Conservation (phyloP, 1,140 invertebrate genomes). For the Ostrea denselamellosa region DNA sequence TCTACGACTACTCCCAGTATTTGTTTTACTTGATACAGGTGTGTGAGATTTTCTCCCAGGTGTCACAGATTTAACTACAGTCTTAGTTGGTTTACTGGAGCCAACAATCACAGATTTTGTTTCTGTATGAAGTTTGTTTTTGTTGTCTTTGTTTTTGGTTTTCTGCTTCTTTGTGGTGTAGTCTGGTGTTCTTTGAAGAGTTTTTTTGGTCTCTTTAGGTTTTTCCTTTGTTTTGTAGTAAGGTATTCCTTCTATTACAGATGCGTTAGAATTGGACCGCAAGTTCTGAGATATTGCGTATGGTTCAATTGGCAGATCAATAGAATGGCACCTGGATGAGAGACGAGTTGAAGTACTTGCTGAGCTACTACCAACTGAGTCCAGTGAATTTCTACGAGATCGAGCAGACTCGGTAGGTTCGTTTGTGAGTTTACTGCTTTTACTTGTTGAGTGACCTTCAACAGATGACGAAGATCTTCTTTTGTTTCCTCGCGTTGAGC, state of each 20-base stretch:
- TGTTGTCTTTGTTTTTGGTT: not conserved
- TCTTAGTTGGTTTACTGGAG: not conserved
- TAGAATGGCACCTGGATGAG: constrained; percentile 1
- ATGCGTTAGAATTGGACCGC: constrained; percentile 58
- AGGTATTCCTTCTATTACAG: constrained; percentile 56
- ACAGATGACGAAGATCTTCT: not conserved
- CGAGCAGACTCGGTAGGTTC: constrained; percentile 31
- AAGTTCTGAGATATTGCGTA: constrained; percentile 59
- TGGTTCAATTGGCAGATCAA: constrained; percentile 21
- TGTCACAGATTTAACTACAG: not conserved
- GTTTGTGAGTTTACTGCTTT: constrained; percentile 34
- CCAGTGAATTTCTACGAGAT: constrained; percentile 36
- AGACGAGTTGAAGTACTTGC: constrained; percentile 17
- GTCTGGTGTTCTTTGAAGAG: not conserved
- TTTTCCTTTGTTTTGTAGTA: constrained; percentile 53
- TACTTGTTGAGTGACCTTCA: constrained; percentile 19
- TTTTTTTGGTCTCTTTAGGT: constrained; percentile 30
- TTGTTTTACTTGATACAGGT: constrained; percentile 27
- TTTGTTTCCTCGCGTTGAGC: constrained; percentile 33
- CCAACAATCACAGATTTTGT: constrained; percentile 1
- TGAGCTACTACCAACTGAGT: constrained; percentile 13
- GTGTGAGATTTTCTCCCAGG: constrained; percentile 42
- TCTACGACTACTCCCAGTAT: constrained; percentile 35
- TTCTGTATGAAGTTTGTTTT: constrained; percentile 35
- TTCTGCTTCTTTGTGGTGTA: not conserved